Evolutionary conservation across 92 coral and sea anemone genomes (phyloP).

Genomic region (Micromussa lordhowensis): DNA sequence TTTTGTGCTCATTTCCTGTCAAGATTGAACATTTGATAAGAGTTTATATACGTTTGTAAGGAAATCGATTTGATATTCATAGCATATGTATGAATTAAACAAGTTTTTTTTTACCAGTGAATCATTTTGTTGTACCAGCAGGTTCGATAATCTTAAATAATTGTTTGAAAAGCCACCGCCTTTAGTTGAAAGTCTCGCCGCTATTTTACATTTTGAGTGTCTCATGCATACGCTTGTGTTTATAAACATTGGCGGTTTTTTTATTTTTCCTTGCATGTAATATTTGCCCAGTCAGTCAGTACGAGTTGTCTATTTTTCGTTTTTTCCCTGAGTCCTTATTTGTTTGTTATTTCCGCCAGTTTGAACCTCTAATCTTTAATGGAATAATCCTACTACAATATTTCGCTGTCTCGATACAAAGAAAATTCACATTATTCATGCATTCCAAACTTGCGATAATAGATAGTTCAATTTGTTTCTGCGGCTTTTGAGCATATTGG

Average conservation of each 20-base stretch:
- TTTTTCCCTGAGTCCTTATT: not conserved
- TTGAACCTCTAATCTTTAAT: not conserved
- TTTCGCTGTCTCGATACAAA: not conserved
- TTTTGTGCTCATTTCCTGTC: not conserved
- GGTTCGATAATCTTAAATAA: not conserved
- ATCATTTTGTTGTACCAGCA: not conserved
- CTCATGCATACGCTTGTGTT: not conserved
- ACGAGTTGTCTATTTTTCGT: not conserved
- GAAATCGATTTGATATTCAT: not conserved
- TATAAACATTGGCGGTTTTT: not conserved
- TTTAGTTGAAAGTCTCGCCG: not conserved
- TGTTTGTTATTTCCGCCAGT: not conserved
- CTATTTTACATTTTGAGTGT: not conserved
- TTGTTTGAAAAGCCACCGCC: not conserved
- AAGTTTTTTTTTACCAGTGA: not conserved
- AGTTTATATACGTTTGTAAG: not conserved
- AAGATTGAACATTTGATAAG: not conserved
- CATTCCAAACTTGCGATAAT: conserved; percentile 1
- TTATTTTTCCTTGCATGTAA: not conserved
- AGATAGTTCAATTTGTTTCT: not conserved
- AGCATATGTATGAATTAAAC: not conserved
- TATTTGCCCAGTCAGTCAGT: not conserved
- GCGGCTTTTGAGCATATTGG: not conserved
- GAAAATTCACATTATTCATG: conserved; percentile 2
- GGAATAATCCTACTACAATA: not conserved